These are phyloP conservation scores for Neria commutata DNA, from an alignment of 2,888 invertebrate species.

Conservation along the genomic window DNA sequence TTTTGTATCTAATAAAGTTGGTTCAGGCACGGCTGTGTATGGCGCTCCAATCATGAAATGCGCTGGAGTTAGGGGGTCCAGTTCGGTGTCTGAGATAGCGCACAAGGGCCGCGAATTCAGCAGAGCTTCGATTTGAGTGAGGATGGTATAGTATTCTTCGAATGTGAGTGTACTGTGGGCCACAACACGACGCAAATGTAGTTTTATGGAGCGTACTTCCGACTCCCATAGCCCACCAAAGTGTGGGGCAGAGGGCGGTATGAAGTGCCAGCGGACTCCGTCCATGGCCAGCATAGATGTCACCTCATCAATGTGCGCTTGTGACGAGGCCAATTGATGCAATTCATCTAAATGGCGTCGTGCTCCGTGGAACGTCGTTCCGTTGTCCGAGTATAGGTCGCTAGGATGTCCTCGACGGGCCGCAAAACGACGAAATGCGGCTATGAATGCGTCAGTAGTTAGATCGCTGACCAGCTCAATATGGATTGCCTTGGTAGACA, in stretches of 20 bases:
- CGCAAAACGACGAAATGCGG: too few relatives aligned
- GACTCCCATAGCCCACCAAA: slow-evolving; percentile 54
- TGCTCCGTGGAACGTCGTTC: too few relatives aligned
- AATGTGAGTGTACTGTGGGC: slow-evolving; percentile 37
- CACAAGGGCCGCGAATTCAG: slow-evolving; percentile 46
- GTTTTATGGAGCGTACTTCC: slow-evolving; percentile 47
- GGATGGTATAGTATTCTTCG: slow-evolving; percentile 46
- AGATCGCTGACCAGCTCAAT: too few relatives aligned
- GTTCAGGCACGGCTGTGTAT: too few relatives aligned
- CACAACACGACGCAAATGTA: slow-evolving; percentile 41
- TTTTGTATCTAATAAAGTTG: too few relatives aligned
- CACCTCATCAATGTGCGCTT: too few relatives aligned
- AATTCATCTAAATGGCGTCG: too few relatives aligned
- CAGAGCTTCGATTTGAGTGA: slow-evolving; percentile 48
- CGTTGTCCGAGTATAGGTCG: too few relatives aligned
- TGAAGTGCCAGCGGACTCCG: slow-evolving; percentile 51
- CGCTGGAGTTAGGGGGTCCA: slow-evolving; percentile 31
- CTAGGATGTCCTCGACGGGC: too few relatives aligned
- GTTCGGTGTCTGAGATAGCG: slow-evolving; percentile 31
- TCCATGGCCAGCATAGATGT: too few relatives aligned
- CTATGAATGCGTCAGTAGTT: too few relatives aligned
- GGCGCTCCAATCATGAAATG: slow-evolving; percentile 29
- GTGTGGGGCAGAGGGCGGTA: slow-evolving; percentile 47
- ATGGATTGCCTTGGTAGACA: too few relatives aligned
- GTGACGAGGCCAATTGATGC: background rate